Percentiles rank a stretch among this genome's conserved stretches.
Conservation (phyloP, 1,140 invertebrate genomes). For the Drosophila yakuba region DNA sequence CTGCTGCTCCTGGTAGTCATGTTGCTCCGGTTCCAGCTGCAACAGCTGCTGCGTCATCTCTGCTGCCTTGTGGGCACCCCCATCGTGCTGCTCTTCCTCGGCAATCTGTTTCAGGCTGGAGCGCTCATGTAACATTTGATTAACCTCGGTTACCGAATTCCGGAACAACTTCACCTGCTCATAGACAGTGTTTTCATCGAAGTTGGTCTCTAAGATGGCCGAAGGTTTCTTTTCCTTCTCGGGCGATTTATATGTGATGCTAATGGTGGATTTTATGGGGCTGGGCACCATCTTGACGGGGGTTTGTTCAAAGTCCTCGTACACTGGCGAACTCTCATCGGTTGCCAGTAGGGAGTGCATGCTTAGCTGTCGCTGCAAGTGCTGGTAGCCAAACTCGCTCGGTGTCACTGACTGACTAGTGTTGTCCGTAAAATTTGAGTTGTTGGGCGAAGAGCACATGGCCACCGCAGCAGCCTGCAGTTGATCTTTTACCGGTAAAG, state of each 20-base stretch:
- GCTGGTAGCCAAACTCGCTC: conserved; percentile 83
- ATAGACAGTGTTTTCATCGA: conserved; percentile 87
- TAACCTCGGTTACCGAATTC: conserved; percentile 90
- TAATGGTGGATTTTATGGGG: conserved; percentile 88
- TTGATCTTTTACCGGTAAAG: conserved; percentile 61
- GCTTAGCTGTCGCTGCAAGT: conserved; percentile 79
- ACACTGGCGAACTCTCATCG: conserved; percentile 76
- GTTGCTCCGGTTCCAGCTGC: conserved; percentile 56
- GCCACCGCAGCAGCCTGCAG: conserved; percentile 48
- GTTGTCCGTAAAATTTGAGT: conserved; percentile 83
- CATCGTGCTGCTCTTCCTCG: conserved; percentile 67
- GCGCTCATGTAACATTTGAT: conserved; percentile 86
- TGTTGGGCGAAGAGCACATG: conserved; percentile 76
- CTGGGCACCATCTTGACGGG: conserved; percentile 74
- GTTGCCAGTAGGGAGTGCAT: conserved; percentile 81
- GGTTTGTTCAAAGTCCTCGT: conserved; percentile 80
- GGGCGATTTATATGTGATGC: conserved; percentile 87
- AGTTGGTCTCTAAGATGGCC: conserved; percentile 75
- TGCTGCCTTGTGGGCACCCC: conserved; percentile 66
- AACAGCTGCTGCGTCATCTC: conserved; percentile 72
- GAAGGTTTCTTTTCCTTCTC: conserved; percentile 65
- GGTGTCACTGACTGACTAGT: conserved; percentile 85
- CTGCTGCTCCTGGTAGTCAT: conserved; percentile 19
- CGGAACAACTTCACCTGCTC: conserved; percentile 91
- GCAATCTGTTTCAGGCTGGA: conserved; percentile 70